phyloP scores from a whole-genome alignment of 1,140 invertebrate genomes.

The Caerostris darwini region DNA sequence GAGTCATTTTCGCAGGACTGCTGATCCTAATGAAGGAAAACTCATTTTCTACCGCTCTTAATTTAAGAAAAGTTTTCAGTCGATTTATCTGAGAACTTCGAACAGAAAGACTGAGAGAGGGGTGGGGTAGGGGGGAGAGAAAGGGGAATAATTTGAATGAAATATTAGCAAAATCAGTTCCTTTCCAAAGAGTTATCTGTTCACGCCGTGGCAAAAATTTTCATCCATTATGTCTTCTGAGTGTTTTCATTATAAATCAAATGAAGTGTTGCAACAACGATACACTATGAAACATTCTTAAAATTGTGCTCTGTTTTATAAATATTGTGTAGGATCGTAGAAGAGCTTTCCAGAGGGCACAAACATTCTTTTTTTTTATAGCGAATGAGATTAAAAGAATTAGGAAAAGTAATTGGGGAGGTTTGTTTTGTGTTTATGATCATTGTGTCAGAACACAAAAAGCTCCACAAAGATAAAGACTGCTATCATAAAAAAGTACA shows the following conservation, averaged over 20 bases:
- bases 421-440: no score
- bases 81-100: conserved; percentile 9
- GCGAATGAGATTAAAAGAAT: no score
- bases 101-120: neutral
- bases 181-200: neutral
- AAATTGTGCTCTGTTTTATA: no score
- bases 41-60: neutral
- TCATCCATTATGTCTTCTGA: neutral
- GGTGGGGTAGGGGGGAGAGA: neutral
- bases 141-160: neutral
- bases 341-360: no score
- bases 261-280: neutral
- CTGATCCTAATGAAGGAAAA: neutral
- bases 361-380: no score
- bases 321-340: no score
- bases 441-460: no score
- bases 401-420: no score
- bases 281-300: no score
- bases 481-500: no score
- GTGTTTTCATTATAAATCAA: neutral
- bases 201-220: neutral
- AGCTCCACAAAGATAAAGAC: no score
- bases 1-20: neutral
- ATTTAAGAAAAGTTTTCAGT: conserved; percentile 2
- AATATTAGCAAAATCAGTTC: neutral